These are phyloP conservation scores for Tyto alba DNA, from an alignment of 2,113 vertebrate species.

Conservation along the genomic window DNA sequence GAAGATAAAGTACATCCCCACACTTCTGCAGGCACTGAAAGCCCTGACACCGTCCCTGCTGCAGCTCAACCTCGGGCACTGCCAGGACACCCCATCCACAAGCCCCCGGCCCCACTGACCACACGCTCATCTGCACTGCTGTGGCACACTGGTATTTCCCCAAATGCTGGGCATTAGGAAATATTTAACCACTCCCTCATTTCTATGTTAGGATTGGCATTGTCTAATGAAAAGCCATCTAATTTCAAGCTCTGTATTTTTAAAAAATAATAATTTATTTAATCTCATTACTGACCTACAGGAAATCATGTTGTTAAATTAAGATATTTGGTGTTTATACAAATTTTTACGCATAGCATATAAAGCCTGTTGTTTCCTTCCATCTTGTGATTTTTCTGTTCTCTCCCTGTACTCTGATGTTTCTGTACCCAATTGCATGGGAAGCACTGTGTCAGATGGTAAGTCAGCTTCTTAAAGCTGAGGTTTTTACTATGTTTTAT, in stretches of 20 bases:
- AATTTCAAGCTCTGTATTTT: neutral
- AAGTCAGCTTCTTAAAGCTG: neutral
- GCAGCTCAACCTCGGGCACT: neutral
- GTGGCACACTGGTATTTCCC: rapidly evolving
- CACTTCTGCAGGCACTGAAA: neutral
- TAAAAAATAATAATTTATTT: neutral
- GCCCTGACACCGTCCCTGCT: neutral
- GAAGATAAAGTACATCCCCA: neutral
- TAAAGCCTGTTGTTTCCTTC: neutral
- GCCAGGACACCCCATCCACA: neutral
- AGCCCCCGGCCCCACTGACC: rapidly evolving
- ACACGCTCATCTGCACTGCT: rapidly evolving
- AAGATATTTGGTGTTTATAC: neutral
- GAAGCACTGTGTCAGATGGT: neutral
- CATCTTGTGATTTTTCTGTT: neutral
- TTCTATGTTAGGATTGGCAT: neutral
- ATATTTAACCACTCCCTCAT: neutral
- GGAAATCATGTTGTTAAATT: neutral
- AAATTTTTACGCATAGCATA: neutral
- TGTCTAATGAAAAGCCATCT: neutral
- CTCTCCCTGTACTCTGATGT: neutral
- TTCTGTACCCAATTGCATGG: neutral
- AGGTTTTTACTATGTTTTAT: neutral
- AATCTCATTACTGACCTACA: neutral
- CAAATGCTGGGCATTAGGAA: rapidly evolving